Base-by-base conservation (phyloP, 2,797 vertebrate species). In the Rachycentron canadum region DNA sequence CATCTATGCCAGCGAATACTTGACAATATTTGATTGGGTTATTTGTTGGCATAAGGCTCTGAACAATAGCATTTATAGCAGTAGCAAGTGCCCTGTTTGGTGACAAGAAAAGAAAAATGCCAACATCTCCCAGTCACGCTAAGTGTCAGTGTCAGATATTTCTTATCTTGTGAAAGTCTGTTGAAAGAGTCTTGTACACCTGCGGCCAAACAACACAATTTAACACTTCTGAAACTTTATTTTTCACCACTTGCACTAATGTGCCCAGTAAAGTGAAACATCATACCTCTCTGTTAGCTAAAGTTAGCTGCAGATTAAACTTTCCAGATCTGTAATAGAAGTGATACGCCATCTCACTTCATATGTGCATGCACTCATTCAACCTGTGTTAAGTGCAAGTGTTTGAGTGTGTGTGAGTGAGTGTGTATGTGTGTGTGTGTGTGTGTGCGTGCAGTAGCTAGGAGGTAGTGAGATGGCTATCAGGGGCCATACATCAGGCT, bases 401-500 rank as follows among this genome's bases (percentile, higher is more conserved):
- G 87, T 89, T 75, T 65, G 69, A 41, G 67, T 69, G 49, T 62
- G 40, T 74, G 67, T 64, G 41, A 58, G 43, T 70, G 55, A 26
- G 34, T 74, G 25, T 38, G 49, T 62, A 26, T 43, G 58, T 62
- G 52, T 30, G 34, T 73, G 28, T 38, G 41, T 62, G 30, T 50
- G 58, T 67, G 73, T 82, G 81, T 62, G 77, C 53, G 82, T 40
- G 83, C 67, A 67, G 81, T 66, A 84, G 86, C 87, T 83, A 73
- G 78, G 85, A 50, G 83, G 85, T 88, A 90, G 91, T 89, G 92
- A 94, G 95, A 95, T 95, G 78, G 87, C 91, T 94, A 95, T 95
- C 95, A 87, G 82, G 67, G 85, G 88, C 89, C 91, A 95, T 95
- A 88, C 93, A 94, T 96, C 95, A 94, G 87, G 74, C 86, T 84